Evolutionary conservation across 2,113 vertebrate genomes (phyloP).

Genomic region (Saguinus imperator): DNA sequence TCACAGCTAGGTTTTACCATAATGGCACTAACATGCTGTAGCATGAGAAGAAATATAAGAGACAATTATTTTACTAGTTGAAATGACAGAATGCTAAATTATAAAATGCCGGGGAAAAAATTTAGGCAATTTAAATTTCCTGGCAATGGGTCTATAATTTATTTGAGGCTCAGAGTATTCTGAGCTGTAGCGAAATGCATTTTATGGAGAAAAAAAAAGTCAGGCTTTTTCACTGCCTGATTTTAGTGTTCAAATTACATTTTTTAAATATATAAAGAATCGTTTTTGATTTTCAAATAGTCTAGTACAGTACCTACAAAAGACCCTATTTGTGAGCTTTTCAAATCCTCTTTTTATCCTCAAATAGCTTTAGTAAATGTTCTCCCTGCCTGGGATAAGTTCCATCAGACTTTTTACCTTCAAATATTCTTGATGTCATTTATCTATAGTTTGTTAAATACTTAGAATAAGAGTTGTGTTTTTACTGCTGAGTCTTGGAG

Average conservation of each 20-base stretch:
- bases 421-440: neutral
- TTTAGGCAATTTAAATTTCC: constrained; percentile 55
- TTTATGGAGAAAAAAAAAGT: constrained; percentile 35
- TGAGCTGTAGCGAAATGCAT: constrained; percentile 28
- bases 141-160: constrained; percentile 39
- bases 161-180: constrained; percentile 5
- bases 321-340: neutral
- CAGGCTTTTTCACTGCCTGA: neutral
- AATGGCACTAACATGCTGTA: neutral
- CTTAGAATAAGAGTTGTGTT: neutral
- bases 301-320: neutral
- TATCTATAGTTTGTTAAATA: neutral
- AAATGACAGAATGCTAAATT: constrained; percentile 66
- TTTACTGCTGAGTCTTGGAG: neutral
- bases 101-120: neutral
- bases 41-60: constrained; percentile 43
- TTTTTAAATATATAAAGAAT: constrained; percentile 21
- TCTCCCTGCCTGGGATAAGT: constrained; percentile 10
- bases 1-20: neutral
- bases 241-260: constrained; percentile 30
- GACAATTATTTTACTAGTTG: constrained; percentile 49
- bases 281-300: constrained; percentile 14
- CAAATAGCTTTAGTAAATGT: neutral
- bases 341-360: neutral
- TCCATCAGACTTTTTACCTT: constrained; percentile 1